Evolutionary conservation across 2,888 invertebrate species (phyloP), one percentile per base, ranked within the genome.

Genomic region (Sclerodermus sp.): DNA sequence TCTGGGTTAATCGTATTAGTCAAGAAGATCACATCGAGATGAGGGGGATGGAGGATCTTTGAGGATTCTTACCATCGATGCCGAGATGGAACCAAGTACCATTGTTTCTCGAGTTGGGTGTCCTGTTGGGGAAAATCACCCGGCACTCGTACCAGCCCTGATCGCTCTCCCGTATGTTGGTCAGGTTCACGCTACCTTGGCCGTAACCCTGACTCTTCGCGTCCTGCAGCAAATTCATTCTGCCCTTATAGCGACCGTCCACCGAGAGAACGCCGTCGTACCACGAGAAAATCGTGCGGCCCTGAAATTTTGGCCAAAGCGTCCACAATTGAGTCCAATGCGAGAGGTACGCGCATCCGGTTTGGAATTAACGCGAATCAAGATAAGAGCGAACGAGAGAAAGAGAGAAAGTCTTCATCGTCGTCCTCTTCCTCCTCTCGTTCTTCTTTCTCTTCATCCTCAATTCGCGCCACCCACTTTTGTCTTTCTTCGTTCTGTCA

Each of bases 71-170:
- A 91, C 93, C 92, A 79, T 93, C 91, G 32, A 96, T 94, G 48
- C 89, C 85, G 49, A 96, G 85, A 76, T 90, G 88, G 74, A 90
- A 92, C 87, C 90, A 91, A 17, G 94, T 93, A 60, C 95, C 94
- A 79, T 95, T 95, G 75, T 90, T 89, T 59, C 90, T 83, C 23
- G 87, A 84, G 60, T 88, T 89, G n/a, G 93, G 92, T 47, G 90
- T 86, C 67, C 93, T 86, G 79, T 93, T 93, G 54, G 94, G 90
- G 77, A 93, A 94, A 70, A 88, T 84, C 57, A 95, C 88, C 73
- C 86, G 87, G 80, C 96, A 96, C 80, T 93, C 91, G 80, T 92
- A 96, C 85, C 92, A 91, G 62, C 95, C 96, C 70, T 90, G 88
- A 79, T 96, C 96, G 44, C 89, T 86, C 79, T 93, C 93, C 57